Evolutionary conservation across 37 sponge, comb jelly and placozoan species (phyloP).

Genomic region (Aplysina aerophoba): DNA sequence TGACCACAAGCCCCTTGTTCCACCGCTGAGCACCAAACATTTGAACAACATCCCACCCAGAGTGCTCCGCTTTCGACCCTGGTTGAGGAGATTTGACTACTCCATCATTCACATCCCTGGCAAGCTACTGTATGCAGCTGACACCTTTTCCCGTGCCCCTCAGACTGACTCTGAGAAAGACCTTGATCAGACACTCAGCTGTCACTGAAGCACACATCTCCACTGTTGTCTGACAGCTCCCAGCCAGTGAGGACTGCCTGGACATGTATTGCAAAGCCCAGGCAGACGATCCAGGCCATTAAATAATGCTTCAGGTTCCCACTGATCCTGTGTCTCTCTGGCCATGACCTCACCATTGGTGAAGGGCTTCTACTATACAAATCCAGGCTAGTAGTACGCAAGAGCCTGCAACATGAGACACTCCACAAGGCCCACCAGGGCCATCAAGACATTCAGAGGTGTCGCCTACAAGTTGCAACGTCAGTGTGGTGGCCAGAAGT

Average conservation of each 20-base stretch:
- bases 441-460: conserved; percentile 35
- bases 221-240: neutral
- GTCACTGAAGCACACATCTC: neutral
- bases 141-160: no score
- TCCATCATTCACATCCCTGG: conserved; percentile 24
- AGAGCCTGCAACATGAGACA: neutral
- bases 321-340: neutral
- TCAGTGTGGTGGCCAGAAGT: conserved; percentile 32
- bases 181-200: no score
- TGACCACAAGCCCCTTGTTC: conserved; percentile 41
- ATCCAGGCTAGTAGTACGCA: neutral
- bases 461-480: neutral
- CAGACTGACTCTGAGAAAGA: no score
- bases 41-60: conserved; percentile 25
- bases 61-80: conserved; percentile 5
- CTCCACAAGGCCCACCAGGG: neutral
- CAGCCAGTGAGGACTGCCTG: conserved; percentile 10
- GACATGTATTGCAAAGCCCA: neutral
- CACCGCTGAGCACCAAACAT: neutral
- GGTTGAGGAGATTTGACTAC: conserved; percentile 26
- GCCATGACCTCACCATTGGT: no score
- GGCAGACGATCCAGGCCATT: neutral
- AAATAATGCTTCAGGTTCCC: neutral
- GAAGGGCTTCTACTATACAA: neutral
- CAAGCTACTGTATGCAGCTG: neutral